These are phyloP conservation scores for Paratrypauchen microcephalus DNA, from an alignment of 2,797 vertebrate genomes.

Conservation along the genomic window DNA sequence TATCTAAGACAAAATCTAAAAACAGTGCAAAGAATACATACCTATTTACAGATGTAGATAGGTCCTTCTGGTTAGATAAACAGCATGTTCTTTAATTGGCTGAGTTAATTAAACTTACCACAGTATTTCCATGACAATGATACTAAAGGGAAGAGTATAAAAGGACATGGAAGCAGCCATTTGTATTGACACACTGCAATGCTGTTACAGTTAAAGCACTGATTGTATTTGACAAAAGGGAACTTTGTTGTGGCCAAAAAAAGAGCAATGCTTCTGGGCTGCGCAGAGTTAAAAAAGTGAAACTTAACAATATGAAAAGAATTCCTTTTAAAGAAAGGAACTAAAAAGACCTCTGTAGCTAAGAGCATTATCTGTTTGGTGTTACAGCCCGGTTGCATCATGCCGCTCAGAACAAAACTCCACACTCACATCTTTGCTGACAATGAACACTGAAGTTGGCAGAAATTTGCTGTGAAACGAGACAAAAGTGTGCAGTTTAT, in stretches of 20 bases:
- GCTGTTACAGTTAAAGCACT: constrained; percentile 27
- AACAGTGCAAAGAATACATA: too few relatives aligned
- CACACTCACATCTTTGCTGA: constrained; percentile 82
- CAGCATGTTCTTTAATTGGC: constrained; percentile 30
- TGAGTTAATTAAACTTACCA: constrained; percentile 37
- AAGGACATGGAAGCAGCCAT: constrained; percentile 18
- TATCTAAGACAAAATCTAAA: too few relatives aligned
- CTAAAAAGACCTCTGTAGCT: constrained; percentile 80
- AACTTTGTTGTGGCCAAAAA: constrained; percentile 53
- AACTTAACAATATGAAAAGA: constrained; percentile 80
- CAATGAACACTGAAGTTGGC: constrained; percentile 83
- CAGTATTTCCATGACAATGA: constrained; percentile 39
- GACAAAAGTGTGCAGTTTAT: constrained; percentile 79
- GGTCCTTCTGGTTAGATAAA: background rate
- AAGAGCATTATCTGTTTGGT: constrained; percentile 82
- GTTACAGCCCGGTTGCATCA: constrained; percentile 85
- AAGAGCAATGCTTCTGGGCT: constrained; percentile 55
- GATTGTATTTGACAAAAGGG: constrained; percentile 42
- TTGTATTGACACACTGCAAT: constrained; percentile 20
- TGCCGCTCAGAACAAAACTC: constrained; percentile 79
- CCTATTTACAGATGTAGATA: too few relatives aligned
- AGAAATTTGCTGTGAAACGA: constrained; percentile 81
- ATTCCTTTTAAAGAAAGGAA: constrained; percentile 78
- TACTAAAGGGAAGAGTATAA: constrained; percentile 34
- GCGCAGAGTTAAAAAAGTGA: constrained; percentile 72